A percentile compares a stretch with the other conserved stretches of the same genome.
phyloP scores from a whole-genome alignment of 2,113 vertebrate genomes.

The Lycocorax pyrrhopterus region DNA sequence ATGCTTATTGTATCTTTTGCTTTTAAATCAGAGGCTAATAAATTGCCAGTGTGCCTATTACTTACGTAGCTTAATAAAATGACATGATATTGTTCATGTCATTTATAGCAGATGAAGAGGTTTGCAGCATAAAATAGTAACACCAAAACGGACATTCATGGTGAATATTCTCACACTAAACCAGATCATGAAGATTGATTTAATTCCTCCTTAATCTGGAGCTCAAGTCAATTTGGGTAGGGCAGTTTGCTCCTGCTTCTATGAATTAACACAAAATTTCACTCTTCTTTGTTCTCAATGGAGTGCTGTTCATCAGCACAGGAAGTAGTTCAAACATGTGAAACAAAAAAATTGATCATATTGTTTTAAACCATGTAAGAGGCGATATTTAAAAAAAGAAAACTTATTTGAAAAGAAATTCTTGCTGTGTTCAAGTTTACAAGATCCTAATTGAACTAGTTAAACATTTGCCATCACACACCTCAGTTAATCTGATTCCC shows the following conservation, averaged over 20 bases:
- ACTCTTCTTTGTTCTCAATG: neutral
- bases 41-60: neutral
- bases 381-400: neutral
- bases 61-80: neutral
- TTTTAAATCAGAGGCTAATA: neutral
- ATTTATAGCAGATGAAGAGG: neutral
- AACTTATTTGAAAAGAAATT: neutral
- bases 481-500: constrained; percentile 10
- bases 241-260: neutral
- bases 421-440: neutral
- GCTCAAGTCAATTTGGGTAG: neutral
- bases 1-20: constrained; percentile 3
- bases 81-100: neutral
- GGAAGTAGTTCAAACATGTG: neutral
- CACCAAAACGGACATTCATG: neutral
- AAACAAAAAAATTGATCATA: neutral
- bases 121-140: neutral
- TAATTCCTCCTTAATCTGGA: neutral
- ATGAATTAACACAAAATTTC: neutral
- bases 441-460: neutral
- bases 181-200: neutral
- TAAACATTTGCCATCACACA: neutral
- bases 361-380: neutral
- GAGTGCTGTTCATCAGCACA: neutral
- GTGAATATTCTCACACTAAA: neutral